Evolutionary conservation across 2,888 invertebrate species (phyloP).

Genomic region (Nezara viridula): DNA sequence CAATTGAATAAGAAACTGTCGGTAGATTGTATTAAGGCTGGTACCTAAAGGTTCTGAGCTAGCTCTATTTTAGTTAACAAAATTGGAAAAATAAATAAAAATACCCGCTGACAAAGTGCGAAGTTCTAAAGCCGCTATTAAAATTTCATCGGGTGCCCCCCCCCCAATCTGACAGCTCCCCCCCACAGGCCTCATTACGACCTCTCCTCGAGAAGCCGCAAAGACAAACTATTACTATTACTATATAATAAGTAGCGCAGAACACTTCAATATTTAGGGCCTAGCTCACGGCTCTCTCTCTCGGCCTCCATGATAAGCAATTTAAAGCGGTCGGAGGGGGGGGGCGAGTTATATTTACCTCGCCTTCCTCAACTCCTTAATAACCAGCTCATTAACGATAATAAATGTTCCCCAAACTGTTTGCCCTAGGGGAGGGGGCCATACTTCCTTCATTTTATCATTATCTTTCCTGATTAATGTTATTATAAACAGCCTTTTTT

Average conservation of each 20-base stretch:
- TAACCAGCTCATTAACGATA: constrained; percentile 30
- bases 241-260: constrained; percentile 24
- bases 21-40: no score
- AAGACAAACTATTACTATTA: constrained; percentile 4
- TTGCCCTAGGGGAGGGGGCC: background rate
- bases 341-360: background rate
- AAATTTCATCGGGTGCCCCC: background rate
- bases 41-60: no score
- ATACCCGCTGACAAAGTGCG: background rate
- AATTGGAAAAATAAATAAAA: background rate
- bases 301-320: background rate
- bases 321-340: background rate
- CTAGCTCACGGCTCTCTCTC: background rate
- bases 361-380: background rate
- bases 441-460: background rate
- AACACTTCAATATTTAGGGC: constrained; percentile 9
- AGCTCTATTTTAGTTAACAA: background rate
- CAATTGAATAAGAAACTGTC: no score
- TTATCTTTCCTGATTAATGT: background rate
- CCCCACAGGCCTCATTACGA: background rate
- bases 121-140: background rate
- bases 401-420: background rate
- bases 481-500: background rate
- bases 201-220: background rate
- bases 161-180: background rate